These are phyloP conservation scores for Montipora capricornis DNA, from an alignment of 64 coral and sea anemone species.

Conservation along the genomic window DNA sequence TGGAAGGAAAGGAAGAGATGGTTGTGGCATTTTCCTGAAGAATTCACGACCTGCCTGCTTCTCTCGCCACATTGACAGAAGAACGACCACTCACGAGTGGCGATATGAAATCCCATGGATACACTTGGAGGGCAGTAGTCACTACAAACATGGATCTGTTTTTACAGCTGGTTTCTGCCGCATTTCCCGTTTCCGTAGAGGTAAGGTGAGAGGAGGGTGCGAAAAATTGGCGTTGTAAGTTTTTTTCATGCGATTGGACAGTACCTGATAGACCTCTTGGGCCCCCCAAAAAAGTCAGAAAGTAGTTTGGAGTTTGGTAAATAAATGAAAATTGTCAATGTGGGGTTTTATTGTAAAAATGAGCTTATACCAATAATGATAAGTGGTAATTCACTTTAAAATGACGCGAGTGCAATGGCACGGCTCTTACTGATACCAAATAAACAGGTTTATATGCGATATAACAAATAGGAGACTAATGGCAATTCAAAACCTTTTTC, in stretches of 20 bases:
- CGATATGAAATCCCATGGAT: constrained; percentile 2
- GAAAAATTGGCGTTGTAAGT: too few species aligned
- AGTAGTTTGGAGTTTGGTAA: neutral
- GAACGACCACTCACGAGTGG: constrained; percentile 7
- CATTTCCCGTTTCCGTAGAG: too few species aligned
- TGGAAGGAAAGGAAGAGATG: constrained; percentile 4
- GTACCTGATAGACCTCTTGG: neutral
- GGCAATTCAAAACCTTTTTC: neutral
- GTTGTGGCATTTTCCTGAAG: neutral
- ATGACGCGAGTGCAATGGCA: neutral
- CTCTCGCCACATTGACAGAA: neutral
- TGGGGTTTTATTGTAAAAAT: neutral
- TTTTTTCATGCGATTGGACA: too few species aligned
- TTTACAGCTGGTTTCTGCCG: too few species aligned
- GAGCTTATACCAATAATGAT: neutral
- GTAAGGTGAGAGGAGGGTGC: too few species aligned
- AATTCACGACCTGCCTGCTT: neutral
- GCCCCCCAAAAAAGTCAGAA: neutral
- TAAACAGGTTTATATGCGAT: neutral
- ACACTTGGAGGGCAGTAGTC: neutral
- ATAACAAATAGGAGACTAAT: neutral
- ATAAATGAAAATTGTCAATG: constrained; percentile 1
- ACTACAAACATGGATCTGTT: too few species aligned
- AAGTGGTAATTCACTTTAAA: neutral
- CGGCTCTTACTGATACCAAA: neutral